Percentiles rank a stretch among this genome's conserved stretches.
These are phyloP conservation scores for Sorex fumeus DNA, from an alignment of 2,113 vertebrate genomes.

Conservation along the genomic window DNA sequence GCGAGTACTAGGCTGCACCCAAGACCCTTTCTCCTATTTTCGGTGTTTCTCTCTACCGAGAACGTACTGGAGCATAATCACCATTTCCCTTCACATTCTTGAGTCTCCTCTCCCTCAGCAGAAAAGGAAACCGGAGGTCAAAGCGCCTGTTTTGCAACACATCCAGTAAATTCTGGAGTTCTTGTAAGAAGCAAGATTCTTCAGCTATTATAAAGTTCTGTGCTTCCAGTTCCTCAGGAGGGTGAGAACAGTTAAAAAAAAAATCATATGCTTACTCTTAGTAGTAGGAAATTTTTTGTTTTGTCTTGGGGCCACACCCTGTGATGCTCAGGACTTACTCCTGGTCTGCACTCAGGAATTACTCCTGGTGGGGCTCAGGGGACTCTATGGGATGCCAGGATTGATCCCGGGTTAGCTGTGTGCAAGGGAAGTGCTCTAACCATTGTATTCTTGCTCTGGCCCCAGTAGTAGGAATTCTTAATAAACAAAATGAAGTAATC, in stretches of 20 bases:
- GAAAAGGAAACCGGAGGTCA: conserved; percentile 51
- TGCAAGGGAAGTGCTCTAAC: too few species aligned
- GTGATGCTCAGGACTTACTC: too few species aligned
- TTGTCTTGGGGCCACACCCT: too few species aligned
- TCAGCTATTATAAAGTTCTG: conserved; percentile 38
- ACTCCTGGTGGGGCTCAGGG: too few species aligned
- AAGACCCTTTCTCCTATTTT: conserved; percentile 6
- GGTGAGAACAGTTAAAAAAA: background rate
- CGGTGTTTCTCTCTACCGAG: conserved; percentile 30
- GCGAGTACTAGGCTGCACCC: background rate
- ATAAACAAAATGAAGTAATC: conserved; percentile 33
- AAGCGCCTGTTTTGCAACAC: conserved; percentile 41
- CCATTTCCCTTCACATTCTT: conserved; percentile 5
- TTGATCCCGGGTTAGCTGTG: too few species aligned
- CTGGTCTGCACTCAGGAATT: too few species aligned
- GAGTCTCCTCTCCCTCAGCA: background rate
- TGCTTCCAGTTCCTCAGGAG: conserved; percentile 37
- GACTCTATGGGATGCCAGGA: too few species aligned
- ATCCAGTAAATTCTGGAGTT: background rate
- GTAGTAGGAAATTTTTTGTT: too few species aligned
- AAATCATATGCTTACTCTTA: background rate
- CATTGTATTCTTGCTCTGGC: too few species aligned
- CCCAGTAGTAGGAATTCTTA: conserved; percentile 27
- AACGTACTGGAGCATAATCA: conserved; percentile 16
- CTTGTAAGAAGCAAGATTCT: background rate